phyloP scores from a whole-genome alignment of 2,888 invertebrate genomes.

The Ophion ellenae region DNA sequence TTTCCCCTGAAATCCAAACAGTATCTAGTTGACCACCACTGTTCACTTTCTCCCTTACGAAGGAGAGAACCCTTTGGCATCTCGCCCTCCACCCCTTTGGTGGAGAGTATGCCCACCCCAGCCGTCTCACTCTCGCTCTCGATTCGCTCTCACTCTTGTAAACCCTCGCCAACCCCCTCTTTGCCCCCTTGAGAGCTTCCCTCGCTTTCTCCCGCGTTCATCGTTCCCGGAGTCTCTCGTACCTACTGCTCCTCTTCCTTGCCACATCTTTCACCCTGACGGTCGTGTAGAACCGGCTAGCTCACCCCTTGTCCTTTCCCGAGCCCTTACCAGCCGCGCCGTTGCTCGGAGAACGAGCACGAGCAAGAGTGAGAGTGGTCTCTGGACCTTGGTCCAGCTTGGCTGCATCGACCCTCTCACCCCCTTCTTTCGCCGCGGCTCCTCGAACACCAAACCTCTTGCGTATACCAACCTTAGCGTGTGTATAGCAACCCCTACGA shows the following conservation, averaged over 20 bases:
- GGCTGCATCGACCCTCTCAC: constrained; percentile 82
- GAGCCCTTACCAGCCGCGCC: constrained; percentile 68
- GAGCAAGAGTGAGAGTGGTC: constrained; percentile 78
- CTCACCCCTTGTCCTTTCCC: constrained; percentile 71
- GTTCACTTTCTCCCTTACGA: constrained; percentile 80
- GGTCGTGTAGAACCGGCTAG: constrained; percentile 59
- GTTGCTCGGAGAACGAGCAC: constrained; percentile 54
- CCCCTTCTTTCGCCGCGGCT: constrained; percentile 69
- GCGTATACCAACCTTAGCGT: constrained; percentile 34
- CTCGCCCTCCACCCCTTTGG: constrained; percentile 73
- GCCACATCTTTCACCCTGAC: constrained; percentile 69
- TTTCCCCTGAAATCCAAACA: background rate
- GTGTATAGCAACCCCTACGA: constrained; percentile 39
- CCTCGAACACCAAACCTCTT: constrained; percentile 32
- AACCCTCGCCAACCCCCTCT: constrained; percentile 39
- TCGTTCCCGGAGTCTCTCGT: constrained; percentile 41
- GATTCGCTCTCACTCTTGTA: constrained; percentile 75
- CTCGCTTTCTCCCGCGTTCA: constrained; percentile 41
- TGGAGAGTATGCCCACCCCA: constrained; percentile 72
- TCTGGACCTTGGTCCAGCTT: constrained; percentile 82
- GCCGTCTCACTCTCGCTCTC: constrained; percentile 81
- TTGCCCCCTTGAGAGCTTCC: constrained; percentile 55
- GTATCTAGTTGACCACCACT: constrained; percentile 79
- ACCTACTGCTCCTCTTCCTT: constrained; percentile 65
- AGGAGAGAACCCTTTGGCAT: constrained; percentile 81